Percentiles rank a stretch among this genome's conserved stretches.
Conservation (phyloP, 2,797 vertebrate species). For the Gymnoscopelus microlampas region DNA sequence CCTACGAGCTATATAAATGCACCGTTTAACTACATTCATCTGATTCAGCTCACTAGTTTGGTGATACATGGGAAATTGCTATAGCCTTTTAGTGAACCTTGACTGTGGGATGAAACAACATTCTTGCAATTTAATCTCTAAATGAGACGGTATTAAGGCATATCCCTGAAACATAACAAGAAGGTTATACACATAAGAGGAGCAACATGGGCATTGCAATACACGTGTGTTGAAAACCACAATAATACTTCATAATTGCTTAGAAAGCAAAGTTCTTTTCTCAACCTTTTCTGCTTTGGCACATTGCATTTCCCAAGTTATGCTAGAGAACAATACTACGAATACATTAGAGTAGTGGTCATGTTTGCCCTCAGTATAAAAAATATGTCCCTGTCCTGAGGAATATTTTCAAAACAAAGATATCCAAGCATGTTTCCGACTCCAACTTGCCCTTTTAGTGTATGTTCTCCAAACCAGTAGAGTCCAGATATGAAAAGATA, state of each 20-base stretch:
- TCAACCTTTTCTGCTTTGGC: constrained; percentile 33
- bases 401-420: constrained; percentile 3
- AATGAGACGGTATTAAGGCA: neutral
- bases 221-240: constrained; percentile 16
- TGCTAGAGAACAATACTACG: constrained; percentile 22
- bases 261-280: constrained; percentile 25
- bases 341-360: constrained; percentile 7
- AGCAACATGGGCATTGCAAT: constrained; percentile 2
- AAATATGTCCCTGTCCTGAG: constrained; percentile 3
- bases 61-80: neutral
- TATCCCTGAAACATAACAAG: neutral
- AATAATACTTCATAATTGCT: constrained; percentile 74
- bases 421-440: neutral
- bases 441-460: neutral
- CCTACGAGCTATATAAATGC: neutral
- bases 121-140: neutral
- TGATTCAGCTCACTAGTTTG: constrained; percentile 4
- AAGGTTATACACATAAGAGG: constrained; percentile 2
- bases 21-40: neutral
- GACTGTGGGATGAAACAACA: neutral
- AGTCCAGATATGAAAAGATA: neutral
- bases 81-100: constrained; percentile 6
- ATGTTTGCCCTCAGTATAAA: constrained; percentile 19
- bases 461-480: neutral
- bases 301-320: constrained; percentile 31